Evolutionary conservation across 2,888 invertebrate species (phyloP), one percentile per base, ranked within the genome.

Genomic region (Branchipolynoe longqiensis): DNA sequence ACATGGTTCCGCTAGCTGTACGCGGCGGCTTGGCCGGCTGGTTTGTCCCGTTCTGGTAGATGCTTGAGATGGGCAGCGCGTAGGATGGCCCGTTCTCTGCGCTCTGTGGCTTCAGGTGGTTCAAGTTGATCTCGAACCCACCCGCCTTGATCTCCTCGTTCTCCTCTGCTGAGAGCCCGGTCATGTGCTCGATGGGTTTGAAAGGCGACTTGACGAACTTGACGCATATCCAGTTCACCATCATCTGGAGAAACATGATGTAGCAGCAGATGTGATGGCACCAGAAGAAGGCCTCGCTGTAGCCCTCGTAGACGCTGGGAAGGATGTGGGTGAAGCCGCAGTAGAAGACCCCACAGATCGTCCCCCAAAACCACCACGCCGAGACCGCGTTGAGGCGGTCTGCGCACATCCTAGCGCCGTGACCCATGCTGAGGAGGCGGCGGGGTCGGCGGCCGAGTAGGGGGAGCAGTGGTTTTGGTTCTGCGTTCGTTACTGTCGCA

Each of bases 201-300:
- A 91, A 92, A 18, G 88, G 85, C 0, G 90, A 90, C 18, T 88
- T 88, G 1, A 91, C 90, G 83, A 89, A 89, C 56, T 90, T 89
- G n/a, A 92, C 89, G 84, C 90, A 90, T 6, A 90, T 73, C 92
- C 92, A 92, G 88, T 92, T 91, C 31, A 90, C 25, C 54, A 90
- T 87, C 84, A 92, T 87, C 85, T 92, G 87, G 4, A 88, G n/a
- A 8, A 90, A 89, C 69, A 91, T 86, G 86, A 92, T 86, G 33
- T 84, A 88, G n/a, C 89, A 88, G 58, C 91, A 62, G 8, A 85
- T 56, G 33, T 89, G 85, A 86, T 87, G 74, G 6, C 85, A 73
- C 12, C 48, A 41, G 38, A 89, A 58, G 31, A 85, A 33, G 31
- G 58, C 36, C 25, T 85, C 86, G n/a, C 86, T 85, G 41, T 85